Base-by-base conservation (phyloP, 2,113 vertebrate species). In the Athene noctua region DNA sequence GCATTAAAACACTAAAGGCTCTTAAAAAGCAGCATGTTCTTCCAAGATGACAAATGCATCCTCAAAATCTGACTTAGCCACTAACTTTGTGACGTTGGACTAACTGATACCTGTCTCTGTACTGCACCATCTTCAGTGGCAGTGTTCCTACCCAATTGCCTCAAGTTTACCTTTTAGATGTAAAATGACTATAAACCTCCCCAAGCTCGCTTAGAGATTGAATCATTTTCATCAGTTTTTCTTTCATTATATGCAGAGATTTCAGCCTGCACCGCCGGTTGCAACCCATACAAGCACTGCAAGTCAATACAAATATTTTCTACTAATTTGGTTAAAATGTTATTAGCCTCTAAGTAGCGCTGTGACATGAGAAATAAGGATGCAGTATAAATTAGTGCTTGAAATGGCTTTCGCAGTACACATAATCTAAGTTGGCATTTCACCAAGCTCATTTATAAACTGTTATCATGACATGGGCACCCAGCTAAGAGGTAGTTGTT, bases 221-320 rank as follows among this genome's bases (percentile, higher is more conserved):
- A 82, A 72, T 82, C 0, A 62, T 79, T 91, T 75, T 21, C 0
- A 49, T 87, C n/a, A 79, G 18, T 40, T 84, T 89, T 92, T 61
- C 65, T 95, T 78, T 75, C 47, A 40, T 82, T 72, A 70, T n/a
- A 12, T 59, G 12, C 11, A 32, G 10, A 75, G 6, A 68, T 77
- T 94, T 91, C 58, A 82, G 62, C 30, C n/a, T 61, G 25, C 15
- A 8, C 40, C 81, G 32, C 71, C 82, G 81, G 65, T 55, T 92
- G 46, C 77, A 91, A 32, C 65, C 27, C 54, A 21, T 59, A 36
- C 46, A 72, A 72, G 49, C 22, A 34, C 77, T 91, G 29, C 84
- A 72, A 92, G 68, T 75, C 73, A 87, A 54, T 59, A 81, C n/a
- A 92, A 94, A 82, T 85, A 91, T 89, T 95, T 94, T 68, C 72